A percentile compares a stretch with the other conserved stretches of the same genome.
Conservation (phyloP, 2,113 vertebrate species). For the Atractosteus spatula region DNA sequence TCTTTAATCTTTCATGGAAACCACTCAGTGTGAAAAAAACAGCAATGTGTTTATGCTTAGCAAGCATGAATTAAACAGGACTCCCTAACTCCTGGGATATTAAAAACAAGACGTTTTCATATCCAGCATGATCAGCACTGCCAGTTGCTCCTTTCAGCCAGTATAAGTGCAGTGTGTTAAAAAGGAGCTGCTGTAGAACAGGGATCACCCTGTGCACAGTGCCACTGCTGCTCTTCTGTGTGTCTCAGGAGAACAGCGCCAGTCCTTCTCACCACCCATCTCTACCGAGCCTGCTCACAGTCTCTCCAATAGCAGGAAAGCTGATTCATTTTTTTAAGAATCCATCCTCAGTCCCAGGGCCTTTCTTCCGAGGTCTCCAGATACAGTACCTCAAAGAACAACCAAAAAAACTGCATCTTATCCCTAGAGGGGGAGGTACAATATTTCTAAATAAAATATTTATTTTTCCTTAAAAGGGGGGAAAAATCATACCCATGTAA, state of each 20-base stretch:
- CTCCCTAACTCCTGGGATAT: constrained; percentile 31
- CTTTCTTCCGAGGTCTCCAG: too few relatives aligned
- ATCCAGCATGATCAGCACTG: neutral
- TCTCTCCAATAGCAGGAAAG: neutral
- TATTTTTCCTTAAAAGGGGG: too few relatives aligned
- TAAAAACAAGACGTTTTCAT: constrained; percentile 10
- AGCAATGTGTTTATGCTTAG: constrained; percentile 23
- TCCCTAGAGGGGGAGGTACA: too few relatives aligned
- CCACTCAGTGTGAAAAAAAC: constrained; percentile 44
- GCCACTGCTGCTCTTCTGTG: constrained; percentile 26
- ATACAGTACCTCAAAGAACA: too few relatives aligned
- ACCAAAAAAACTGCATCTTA: too few relatives aligned
- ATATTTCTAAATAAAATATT: too few relatives aligned
- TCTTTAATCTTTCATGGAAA: constrained; percentile 58
- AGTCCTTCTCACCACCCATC: constrained; percentile 19
- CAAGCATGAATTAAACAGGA: constrained; percentile 30
- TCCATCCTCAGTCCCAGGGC: too few relatives aligned
- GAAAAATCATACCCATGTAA: too few relatives aligned
- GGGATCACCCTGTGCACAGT: neutral
- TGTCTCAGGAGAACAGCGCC: constrained; percentile 32
- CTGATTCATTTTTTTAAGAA: too few relatives aligned
- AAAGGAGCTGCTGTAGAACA: neutral
- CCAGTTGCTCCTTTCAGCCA: constrained; percentile 1
- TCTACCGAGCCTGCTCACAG: neutral
- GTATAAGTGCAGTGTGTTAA: constrained; percentile 19